Evolutionary conservation across 2,797 vertebrate species (phyloP).

Genomic region (Monodelphis domestica): DNA sequence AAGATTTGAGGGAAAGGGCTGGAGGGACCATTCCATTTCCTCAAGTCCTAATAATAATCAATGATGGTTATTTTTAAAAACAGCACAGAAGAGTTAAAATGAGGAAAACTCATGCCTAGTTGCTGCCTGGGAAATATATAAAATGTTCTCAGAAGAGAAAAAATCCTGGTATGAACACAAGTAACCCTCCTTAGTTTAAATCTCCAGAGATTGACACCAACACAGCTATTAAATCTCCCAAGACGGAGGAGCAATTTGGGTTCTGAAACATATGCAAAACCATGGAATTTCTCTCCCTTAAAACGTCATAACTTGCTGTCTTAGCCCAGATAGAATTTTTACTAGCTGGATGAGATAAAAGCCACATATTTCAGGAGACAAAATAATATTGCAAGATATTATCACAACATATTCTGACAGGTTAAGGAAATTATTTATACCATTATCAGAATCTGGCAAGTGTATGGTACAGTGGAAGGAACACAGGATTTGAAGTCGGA

Average conservation of each 20-base stretch:
- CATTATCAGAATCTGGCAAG: neutral
- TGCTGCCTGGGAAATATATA: neutral
- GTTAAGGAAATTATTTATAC: neutral
- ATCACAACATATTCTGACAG: neutral
- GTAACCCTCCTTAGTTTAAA: too few species aligned
- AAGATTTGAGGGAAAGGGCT: neutral
- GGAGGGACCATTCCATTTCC: neutral
- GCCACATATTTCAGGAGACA: neutral
- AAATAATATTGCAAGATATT: neutral
- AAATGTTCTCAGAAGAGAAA: neutral
- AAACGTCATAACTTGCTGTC: neutral
- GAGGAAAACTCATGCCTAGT: too few species aligned
- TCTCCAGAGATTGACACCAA: neutral
- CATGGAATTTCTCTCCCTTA: rapidly evolving
- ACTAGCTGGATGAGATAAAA: rapidly evolving
- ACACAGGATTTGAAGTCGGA: neutral
- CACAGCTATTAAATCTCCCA: too few species aligned
- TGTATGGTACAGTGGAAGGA: neutral
- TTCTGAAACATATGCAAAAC: neutral
- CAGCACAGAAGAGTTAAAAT: neutral
- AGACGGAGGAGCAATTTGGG: neutral
- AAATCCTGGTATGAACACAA: neutral
- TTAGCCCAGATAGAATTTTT: neutral
- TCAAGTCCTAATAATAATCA: neutral
- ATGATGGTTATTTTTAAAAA: neutral